Evolutionary conservation across 2,797 vertebrate genomes (phyloP).

Genomic region (Enteromius paludinosus): DNA sequence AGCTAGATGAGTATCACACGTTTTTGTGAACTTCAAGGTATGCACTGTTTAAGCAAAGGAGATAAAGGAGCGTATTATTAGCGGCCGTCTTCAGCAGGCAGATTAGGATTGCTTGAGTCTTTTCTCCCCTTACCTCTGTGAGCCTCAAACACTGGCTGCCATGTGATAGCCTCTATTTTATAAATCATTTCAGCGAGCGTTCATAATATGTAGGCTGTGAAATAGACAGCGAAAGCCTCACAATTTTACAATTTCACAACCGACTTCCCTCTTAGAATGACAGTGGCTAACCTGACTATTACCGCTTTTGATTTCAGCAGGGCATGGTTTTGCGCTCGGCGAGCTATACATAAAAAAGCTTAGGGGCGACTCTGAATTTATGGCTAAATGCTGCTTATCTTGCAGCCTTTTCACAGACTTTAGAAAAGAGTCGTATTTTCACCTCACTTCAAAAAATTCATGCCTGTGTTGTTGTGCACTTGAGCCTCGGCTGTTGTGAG

Average conservation of each 20-base stretch:
- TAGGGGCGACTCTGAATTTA: slow-evolving; percentile 75
- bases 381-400: slow-evolving; percentile 83
- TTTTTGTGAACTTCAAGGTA: slow-evolving; percentile 72
- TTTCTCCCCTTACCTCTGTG: slow-evolving; percentile 61
- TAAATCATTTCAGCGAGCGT: slow-evolving; percentile 75
- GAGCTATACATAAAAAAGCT: slow-evolving; percentile 83
- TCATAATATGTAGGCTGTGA: slow-evolving; percentile 68
- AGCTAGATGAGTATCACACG: slow-evolving; percentile 69
- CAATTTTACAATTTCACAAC: slow-evolving; percentile 83
- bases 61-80: slow-evolving; percentile 71
- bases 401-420: slow-evolving; percentile 74
- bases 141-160: slow-evolving; percentile 69
- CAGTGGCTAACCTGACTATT: slow-evolving; percentile 78
- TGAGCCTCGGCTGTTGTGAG: slow-evolving; percentile 51
- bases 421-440: slow-evolving; percentile 76
- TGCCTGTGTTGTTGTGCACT: slow-evolving; percentile 37
- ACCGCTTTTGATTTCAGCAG: slow-evolving; percentile 81
- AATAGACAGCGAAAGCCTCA: slow-evolving; percentile 73
- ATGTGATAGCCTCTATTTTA: slow-evolving; percentile 74
- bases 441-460: slow-evolving; percentile 53
- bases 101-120: slow-evolving; percentile 68
- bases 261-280: slow-evolving; percentile 82
- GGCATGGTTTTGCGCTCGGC: slow-evolving; percentile 78
- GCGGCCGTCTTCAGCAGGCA: slow-evolving; percentile 67
- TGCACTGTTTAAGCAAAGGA: slow-evolving; percentile 71